Conservation (phyloP, 2,113 vertebrate genomes). For the Pao palembangensis region DNA sequence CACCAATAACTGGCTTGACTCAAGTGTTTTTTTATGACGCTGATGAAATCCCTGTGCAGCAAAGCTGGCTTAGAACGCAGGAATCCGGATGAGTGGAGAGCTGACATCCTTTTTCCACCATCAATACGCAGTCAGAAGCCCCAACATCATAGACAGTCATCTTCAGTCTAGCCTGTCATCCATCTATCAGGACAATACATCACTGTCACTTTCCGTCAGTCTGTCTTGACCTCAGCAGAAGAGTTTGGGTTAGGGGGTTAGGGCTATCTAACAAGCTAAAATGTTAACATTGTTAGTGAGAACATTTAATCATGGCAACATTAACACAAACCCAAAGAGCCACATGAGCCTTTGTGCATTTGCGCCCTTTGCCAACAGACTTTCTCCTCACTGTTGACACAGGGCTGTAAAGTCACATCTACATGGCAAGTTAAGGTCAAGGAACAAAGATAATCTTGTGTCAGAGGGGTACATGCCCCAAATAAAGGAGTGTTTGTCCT, state of each 20-base stretch:
- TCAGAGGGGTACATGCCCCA: slow-evolving; percentile 53
- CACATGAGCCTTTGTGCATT: slow-evolving; percentile 12
- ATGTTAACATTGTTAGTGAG: not conserved
- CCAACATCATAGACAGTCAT: slow-evolving; percentile 2
- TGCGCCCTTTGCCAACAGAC: slow-evolving; percentile 19
- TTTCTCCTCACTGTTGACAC: slow-evolving; percentile 62
- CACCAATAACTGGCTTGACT: slow-evolving; percentile 22
- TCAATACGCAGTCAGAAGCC: slow-evolving; percentile 11
- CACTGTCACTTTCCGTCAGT: too few relatives aligned
- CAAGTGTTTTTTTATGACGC: slow-evolving; percentile 15
- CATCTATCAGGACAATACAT: too few relatives aligned
- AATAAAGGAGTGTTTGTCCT: slow-evolving; percentile 69
- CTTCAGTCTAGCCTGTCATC: too few relatives aligned
- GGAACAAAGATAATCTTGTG: slow-evolving; percentile 60
- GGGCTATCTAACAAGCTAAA: not conserved
- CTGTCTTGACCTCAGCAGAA: too few relatives aligned
- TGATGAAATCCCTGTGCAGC: slow-evolving; percentile 37
- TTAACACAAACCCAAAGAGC: slow-evolving; percentile 5
- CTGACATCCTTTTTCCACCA: slow-evolving; percentile 30
- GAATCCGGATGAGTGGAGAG: slow-evolving; percentile 7
- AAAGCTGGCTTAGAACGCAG: slow-evolving; percentile 5
- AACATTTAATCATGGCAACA: not conserved
- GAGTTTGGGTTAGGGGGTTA: too few relatives aligned
- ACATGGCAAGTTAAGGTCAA: slow-evolving; percentile 66
- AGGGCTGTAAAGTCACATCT: slow-evolving; percentile 65